Evolutionary conservation across 2,797 vertebrate species (phyloP).

Genomic region (Coreius guichenoti): DNA sequence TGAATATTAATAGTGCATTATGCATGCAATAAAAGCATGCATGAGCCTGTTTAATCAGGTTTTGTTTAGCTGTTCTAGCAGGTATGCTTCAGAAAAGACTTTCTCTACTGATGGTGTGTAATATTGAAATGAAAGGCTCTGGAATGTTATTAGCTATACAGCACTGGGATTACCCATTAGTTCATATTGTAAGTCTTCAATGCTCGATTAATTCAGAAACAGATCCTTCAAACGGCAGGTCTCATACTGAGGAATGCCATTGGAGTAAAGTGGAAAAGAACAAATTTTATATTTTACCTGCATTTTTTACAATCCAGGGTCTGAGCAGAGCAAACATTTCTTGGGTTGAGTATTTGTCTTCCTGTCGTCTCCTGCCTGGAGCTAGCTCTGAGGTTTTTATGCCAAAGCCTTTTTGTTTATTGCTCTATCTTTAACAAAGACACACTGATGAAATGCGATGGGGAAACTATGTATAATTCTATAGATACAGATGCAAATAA

Average conservation of each 20-base stretch:
- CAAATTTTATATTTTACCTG: slow-evolving; percentile 15
- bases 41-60: slow-evolving; percentile 39
- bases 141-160: slow-evolving; percentile 26
- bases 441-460: background rate
- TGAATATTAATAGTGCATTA: slow-evolving; percentile 58
- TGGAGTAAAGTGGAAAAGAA: slow-evolving; percentile 8
- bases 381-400: slow-evolving; percentile 25
- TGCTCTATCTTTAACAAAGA: slow-evolving; percentile 8
- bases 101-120: background rate
- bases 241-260: slow-evolving; percentile 13
- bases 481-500: slow-evolving; percentile 11
- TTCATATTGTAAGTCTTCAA: slow-evolving; percentile 18
- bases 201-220: slow-evolving; percentile 35
- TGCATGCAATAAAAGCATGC: slow-evolving; percentile 48
- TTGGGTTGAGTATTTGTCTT: slow-evolving; percentile 34
- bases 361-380: slow-evolving; percentile 29
- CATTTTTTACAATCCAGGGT: slow-evolving; percentile 15
- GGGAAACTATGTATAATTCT: background rate
- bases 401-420: slow-evolving; percentile 2
- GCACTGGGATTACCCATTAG: slow-evolving; percentile 17
- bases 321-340: slow-evolving; percentile 30
- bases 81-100: slow-evolving; percentile 26
- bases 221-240: background rate
- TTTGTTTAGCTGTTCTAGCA: slow-evolving; percentile 24
- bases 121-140: slow-evolving; percentile 22